These are phyloP conservation scores for Tanaodytes sp. DNA, from an alignment of 2,888 invertebrate genomes.

Conservation along the genomic window DNA sequence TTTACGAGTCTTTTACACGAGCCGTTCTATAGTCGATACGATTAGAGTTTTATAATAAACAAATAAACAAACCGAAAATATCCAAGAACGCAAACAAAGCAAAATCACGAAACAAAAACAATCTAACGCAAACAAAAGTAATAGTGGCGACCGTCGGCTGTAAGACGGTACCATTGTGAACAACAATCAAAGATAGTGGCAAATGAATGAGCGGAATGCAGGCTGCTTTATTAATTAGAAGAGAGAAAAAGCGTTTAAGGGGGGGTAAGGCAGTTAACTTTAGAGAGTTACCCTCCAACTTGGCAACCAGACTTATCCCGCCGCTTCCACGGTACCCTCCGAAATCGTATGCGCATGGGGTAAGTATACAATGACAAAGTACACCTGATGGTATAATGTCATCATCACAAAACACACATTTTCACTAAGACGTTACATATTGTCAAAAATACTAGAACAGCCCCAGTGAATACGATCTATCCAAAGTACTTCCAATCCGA, in stretches of 20 bases:
- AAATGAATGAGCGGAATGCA: constrained; percentile 84
- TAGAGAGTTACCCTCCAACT: constrained; percentile 87
- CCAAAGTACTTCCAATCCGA: too few relatives aligned
- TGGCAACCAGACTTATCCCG: constrained; percentile 89
- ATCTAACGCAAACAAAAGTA: too few relatives aligned
- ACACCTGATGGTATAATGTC: too few relatives aligned
- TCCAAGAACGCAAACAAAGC: neutral
- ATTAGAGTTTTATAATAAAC: neutral
- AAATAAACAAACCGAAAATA: neutral
- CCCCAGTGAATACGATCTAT: too few relatives aligned
- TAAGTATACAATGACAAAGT: too few relatives aligned
- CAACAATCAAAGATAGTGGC: constrained; percentile 62
- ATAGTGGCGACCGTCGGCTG: constrained; percentile 27
- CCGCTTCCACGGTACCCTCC: constrained; percentile 92
- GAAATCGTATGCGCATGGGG: constrained; percentile 75
- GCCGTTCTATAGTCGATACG: too few relatives aligned
- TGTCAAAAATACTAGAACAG: neutral
- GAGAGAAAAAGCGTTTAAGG: constrained; percentile 89
- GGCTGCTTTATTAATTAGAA: constrained; percentile 93
- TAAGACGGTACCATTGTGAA: constrained; percentile 45
- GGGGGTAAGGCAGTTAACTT: constrained; percentile 85
- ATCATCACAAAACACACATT: too few relatives aligned
- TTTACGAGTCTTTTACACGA: neutral
- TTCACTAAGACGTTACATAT: neutral
- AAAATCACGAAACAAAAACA: too few relatives aligned